Evolutionary conservation across 2,113 vertebrate genomes (phyloP).

Genomic region (Cyanistes caeruleus): DNA sequence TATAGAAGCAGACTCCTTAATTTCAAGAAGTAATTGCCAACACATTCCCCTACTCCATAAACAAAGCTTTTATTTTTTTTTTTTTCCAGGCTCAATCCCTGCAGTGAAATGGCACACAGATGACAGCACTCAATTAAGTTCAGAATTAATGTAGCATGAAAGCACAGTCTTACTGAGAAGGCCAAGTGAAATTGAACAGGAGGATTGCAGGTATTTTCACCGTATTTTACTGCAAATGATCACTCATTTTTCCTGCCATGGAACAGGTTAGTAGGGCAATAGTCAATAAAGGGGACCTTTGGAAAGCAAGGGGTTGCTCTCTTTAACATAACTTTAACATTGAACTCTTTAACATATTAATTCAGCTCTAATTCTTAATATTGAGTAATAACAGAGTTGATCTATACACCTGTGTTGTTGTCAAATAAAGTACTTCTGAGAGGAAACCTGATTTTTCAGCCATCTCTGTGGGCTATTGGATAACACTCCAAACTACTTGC

Average conservation of each 20-base stretch:
- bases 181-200: conserved; percentile 34
- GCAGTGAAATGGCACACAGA: conserved; percentile 34
- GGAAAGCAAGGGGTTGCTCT: not conserved
- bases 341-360: not conserved
- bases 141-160: conserved; percentile 68
- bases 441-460: not conserved
- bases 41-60: not conserved
- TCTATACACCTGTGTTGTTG: not conserved
- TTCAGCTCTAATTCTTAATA: not conserved
- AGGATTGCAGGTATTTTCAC: conserved; percentile 37
- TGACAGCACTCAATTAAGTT: conserved; percentile 65
- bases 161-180: not conserved
- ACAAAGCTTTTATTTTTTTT: not conserved
- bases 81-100: conserved; percentile 1
- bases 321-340: too few species aligned
- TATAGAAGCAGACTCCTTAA: not conserved
- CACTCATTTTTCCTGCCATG: conserved; percentile 16
- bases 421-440: not conserved
- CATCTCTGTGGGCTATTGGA: not conserved
- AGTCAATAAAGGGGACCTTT: not conserved
- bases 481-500: not conserved
- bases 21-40: conserved; percentile 8
- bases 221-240: conserved; percentile 28
- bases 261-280: not conserved
- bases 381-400: not conserved